Percentiles rank a stretch among this genome's conserved stretches.
phyloP scores from a whole-genome alignment of 64 coral and sea anemone genomes.

The Actinia equina region DNA sequence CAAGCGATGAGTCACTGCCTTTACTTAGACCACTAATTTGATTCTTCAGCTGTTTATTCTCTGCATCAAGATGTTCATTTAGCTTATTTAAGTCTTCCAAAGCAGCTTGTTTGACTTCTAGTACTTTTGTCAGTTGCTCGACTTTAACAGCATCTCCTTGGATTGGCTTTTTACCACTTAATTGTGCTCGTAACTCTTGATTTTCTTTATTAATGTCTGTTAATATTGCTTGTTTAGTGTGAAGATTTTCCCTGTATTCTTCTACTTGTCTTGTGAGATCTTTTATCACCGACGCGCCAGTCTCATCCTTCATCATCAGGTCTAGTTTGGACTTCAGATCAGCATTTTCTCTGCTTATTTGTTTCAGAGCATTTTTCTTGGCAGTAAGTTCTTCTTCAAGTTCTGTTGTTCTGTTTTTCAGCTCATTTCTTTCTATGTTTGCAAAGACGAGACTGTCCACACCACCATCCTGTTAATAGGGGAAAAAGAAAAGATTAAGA shows the following conservation, averaged over 20 bases:
- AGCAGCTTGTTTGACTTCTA: slow-evolving; percentile 49
- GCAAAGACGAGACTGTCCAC: slow-evolving; percentile 87
- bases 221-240: slow-evolving; percentile 71
- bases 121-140: slow-evolving; percentile 58
- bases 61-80: slow-evolving; percentile 65
- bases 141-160: slow-evolving; percentile 26
- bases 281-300: slow-evolving; percentile 55
- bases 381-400: slow-evolving; percentile 86
- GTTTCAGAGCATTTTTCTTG: slow-evolving; percentile 87
- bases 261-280: slow-evolving; percentile 77
- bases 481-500: neutral
- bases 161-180: slow-evolving; percentile 21
- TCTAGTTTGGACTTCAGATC: slow-evolving; percentile 80
- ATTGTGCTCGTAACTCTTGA: slow-evolving; percentile 62
- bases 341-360: slow-evolving; percentile 93
- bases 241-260: slow-evolving; percentile 84
- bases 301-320: slow-evolving; percentile 68
- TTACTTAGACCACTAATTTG: slow-evolving; percentile 3
- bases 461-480: slow-evolving; percentile 74
- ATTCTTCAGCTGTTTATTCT: slow-evolving; percentile 65
- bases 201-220: slow-evolving; percentile 93
- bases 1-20: neutral
- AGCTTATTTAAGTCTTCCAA: slow-evolving; percentile 47
- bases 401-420: slow-evolving; percentile 79
- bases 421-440: slow-evolving; percentile 93